Evolutionary conservation across 2,113 vertebrate species (phyloP).

Genomic region (Dascyllus trimaculatus): DNA sequence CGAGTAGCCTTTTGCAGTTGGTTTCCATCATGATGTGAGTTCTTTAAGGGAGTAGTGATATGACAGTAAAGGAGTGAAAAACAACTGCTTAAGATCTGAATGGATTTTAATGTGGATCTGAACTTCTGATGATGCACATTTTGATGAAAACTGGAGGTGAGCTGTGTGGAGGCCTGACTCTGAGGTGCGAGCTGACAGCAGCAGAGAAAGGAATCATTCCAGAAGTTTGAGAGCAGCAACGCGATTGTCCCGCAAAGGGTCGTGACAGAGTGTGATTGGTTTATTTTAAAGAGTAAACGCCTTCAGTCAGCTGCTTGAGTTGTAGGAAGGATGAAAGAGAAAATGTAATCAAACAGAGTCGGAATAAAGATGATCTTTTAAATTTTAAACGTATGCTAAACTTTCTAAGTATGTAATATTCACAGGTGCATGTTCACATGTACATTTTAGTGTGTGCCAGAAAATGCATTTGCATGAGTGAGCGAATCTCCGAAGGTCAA

Average conservation of each 20-base stretch:
- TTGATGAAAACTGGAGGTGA: not conserved
- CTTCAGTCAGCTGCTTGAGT: not conserved
- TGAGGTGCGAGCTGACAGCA: not conserved
- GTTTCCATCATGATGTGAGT: not conserved
- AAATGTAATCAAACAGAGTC: too few species aligned
- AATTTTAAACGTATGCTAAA: too few species aligned
- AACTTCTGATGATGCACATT: not conserved
- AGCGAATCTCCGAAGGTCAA: too few species aligned
- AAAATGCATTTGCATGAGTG: too few species aligned
- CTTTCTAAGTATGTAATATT: too few species aligned
- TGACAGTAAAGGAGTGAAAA: not conserved
- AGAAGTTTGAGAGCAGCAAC: not conserved
- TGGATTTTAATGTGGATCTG: conserved; percentile 1
- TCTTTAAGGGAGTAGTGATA: not conserved
- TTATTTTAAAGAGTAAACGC: not conserved
- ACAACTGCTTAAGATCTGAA: not conserved
- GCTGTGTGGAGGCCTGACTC: not conserved
- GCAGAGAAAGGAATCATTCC: not conserved
- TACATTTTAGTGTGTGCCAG: too few species aligned
- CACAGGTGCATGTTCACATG: too few species aligned
- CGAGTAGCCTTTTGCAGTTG: not conserved
- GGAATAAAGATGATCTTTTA: too few species aligned
- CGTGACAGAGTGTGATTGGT: not conserved
- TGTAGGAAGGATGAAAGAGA: not conserved
- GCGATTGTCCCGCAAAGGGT: not conserved